phyloP scores from a whole-genome alignment of 2,888 invertebrate genomes.

The Acrocyrtus sp. region DNA sequence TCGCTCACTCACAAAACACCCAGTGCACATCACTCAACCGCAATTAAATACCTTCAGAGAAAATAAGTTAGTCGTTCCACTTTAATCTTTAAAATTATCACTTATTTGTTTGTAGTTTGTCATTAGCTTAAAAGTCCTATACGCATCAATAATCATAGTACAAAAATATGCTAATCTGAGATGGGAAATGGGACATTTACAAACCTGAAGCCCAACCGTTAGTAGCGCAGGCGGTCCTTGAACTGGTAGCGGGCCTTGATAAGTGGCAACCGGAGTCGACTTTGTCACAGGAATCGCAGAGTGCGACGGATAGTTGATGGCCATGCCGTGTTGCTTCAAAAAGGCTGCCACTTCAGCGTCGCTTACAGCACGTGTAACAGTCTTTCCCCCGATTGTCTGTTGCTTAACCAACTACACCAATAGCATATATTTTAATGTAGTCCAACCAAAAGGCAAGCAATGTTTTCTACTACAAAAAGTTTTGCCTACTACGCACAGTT shows the following conservation, averaged over 20 bases:
- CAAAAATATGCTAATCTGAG: too few species aligned
- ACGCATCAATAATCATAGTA: not conserved
- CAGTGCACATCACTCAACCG: too few species aligned
- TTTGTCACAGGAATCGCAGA: conserved; percentile 1
- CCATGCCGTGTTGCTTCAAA: conserved; percentile 60
- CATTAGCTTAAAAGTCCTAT: too few species aligned
- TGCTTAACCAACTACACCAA: conserved; percentile 61
- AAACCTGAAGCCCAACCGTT: conserved; percentile 53
- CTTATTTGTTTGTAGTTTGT: too few species aligned
- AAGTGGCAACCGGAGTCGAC: conserved; percentile 22
- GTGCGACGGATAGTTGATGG: conserved; percentile 21
- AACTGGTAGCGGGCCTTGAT: conserved; percentile 30
- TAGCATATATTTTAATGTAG: not conserved
- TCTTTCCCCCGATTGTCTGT: conserved; percentile 61
- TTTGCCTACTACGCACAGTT: too few species aligned
- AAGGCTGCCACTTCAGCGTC: conserved; percentile 60
- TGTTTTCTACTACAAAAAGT: not conserved
- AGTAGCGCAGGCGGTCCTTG: conserved; percentile 36
- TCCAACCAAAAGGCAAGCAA: not conserved
- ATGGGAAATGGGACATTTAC: conserved; percentile 12
- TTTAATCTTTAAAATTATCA: too few species aligned
- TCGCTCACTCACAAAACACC: too few species aligned
- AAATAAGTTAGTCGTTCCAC: too few species aligned
- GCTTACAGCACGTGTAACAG: conserved; percentile 58
- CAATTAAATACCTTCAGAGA: too few species aligned